A percentile compares a stretch with the other conserved stretches of the same genome.
These are phyloP conservation scores for Spea hammondii DNA, from an alignment of 2,797 vertebrate genomes.

Conservation along the genomic window DNA sequence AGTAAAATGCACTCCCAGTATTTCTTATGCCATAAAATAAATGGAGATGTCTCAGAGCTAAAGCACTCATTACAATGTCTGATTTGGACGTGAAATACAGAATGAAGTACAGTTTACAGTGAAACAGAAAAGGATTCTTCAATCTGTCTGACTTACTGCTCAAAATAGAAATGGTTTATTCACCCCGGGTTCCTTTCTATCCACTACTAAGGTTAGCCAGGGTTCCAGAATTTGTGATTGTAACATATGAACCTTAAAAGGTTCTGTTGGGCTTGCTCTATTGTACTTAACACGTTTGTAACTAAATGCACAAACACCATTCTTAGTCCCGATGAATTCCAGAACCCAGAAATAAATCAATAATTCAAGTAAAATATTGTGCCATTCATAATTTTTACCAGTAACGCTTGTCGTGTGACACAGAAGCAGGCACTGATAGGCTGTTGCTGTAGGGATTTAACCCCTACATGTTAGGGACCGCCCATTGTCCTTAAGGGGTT, in stretches of 20 bases:
- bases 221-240: not conserved
- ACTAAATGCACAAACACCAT: too few species aligned
- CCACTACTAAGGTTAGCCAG: constrained; percentile 3
- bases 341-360: too few species aligned
- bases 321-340: too few species aligned
- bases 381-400: too few species aligned
- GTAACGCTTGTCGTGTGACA: too few species aligned
- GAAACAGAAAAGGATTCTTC: constrained; percentile 34
- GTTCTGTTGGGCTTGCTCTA: too few species aligned
- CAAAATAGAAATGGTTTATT: constrained; percentile 13
- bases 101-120: constrained; percentile 24
- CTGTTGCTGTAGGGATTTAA: too few species aligned
- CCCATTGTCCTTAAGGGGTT: too few species aligned
- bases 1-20: constrained; percentile 44
- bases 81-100: constrained; percentile 27
- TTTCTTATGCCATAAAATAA: constrained; percentile 42
- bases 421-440: too few species aligned
- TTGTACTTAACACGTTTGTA: too few species aligned
- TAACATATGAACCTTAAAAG: not conserved
- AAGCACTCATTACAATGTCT: constrained; percentile 36
- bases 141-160: constrained; percentile 24
- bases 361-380: too few species aligned
- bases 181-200: constrained; percentile 29
- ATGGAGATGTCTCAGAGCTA: constrained; percentile 35
- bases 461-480: too few species aligned